These are phyloP conservation scores for Zaprionus kolodkinae DNA, from an alignment of 1,140 invertebrate genomes.

Conservation along the genomic window DNA sequence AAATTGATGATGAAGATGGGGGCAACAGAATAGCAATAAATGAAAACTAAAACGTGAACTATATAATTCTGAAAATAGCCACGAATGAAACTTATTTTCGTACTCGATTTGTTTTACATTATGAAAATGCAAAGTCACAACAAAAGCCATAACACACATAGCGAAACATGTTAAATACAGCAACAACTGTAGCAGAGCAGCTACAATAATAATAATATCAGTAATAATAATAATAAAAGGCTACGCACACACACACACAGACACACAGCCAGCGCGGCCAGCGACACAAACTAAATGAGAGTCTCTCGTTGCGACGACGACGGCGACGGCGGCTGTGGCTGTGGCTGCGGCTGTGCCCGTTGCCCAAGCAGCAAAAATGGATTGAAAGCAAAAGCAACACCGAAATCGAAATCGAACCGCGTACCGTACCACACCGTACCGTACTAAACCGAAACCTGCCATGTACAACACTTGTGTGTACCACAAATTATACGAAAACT, in stretches of 20 bases:
- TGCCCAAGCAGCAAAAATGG: slow-evolving; percentile 1
- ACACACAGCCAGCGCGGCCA: neutral
- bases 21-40: slow-evolving; percentile 18
- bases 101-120: slow-evolving; percentile 31
- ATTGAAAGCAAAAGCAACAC: slow-evolving; percentile 18
- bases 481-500: too few species aligned
- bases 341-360: slow-evolving; percentile 6
- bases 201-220: slow-evolving; percentile 19
- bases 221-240: slow-evolving; percentile 43
- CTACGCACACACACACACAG: slow-evolving; percentile 22
- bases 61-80: slow-evolving; percentile 46
- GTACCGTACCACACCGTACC: neutral
- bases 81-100: slow-evolving; percentile 41
- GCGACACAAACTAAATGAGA: slow-evolving; percentile 39
- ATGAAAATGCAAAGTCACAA: slow-evolving; percentile 35
- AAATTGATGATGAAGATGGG: neutral
- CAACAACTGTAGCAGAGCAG: slow-evolving; percentile 15
- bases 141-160: slow-evolving; percentile 24
- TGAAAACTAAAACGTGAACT: slow-evolving; percentile 30
- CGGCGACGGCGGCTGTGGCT: too few species aligned
- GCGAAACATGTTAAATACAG: slow-evolving; percentile 20
- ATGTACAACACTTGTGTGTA: slow-evolving; percentile 1
- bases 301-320: slow-evolving; percentile 20
- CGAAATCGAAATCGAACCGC: slow-evolving; percentile 35
- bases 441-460: neutral